Conservation (phyloP, 2,888 invertebrate species). For the Sphaerophoria taeniata region DNA sequence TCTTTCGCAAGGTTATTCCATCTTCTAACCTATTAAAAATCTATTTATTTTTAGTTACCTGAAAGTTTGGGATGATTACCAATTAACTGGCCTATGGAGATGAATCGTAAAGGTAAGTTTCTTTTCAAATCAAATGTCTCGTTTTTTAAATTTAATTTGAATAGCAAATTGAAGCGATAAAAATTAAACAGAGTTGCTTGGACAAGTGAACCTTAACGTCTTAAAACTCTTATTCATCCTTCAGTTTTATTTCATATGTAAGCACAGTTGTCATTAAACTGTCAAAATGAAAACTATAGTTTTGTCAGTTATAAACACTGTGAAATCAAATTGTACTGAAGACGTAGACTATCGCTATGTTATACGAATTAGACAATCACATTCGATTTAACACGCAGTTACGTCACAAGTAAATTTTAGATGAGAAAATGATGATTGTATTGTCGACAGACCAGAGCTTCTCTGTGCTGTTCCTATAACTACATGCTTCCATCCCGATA, state of each 20-base stretch:
- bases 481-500: too few relatives aligned
- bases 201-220: too few relatives aligned
- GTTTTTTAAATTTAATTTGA: too few relatives aligned
- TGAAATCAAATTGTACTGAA: conserved; percentile 76
- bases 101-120: neutral
- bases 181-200: too few relatives aligned
- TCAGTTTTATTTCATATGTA: neutral
- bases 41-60: neutral
- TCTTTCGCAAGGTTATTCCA: neutral
- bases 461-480: too few relatives aligned
- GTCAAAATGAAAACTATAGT: conserved; percentile 50
- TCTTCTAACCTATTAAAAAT: neutral
- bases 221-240: too few relatives aligned
- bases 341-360: conserved; percentile 82
- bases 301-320: conserved; percentile 78
- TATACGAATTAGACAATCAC: conserved; percentile 78
- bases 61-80: neutral
- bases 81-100: neutral
- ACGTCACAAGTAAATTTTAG: conserved; percentile 78
- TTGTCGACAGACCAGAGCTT: neutral
- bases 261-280: conserved; percentile 4
- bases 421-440: neutral
- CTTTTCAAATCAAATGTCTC: neutral
- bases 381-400: conserved; percentile 82
- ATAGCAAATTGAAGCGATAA: too few relatives aligned